Base-by-base conservation (phyloP, 2,888 invertebrate species). In the Chrysolina americana region DNA sequence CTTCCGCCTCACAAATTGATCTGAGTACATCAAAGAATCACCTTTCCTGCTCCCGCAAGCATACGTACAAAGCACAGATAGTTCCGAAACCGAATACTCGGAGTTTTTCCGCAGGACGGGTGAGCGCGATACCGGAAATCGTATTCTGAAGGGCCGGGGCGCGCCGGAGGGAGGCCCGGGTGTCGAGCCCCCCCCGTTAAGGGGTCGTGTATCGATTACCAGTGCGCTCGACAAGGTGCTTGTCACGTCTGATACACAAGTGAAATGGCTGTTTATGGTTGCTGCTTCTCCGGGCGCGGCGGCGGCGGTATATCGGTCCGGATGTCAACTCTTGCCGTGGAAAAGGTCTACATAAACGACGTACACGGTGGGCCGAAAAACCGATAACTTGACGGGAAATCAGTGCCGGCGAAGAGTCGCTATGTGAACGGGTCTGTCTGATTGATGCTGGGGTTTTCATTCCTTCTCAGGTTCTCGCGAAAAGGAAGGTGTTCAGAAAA, bases 261-360 rank as follows among this genome's bases (percentile, higher is more conserved):
- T 85, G 86, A 87, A 87, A 87, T 87, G 85, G 86, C 87, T 87
- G 87, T 87, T 87, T 87, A 87, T 87, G 85, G 86, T 85, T 85
- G 83, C 82, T 82, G 79, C 59, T 59, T 59, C 59, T 59, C 36
- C 59, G 59, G 59, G 59, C 28, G 59, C 28, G 36, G 19, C 65
- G 65, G 72, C 65, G 65, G 59, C 59, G 65, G 65, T 68, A 66
- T 66, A 72, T 68, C 76, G 74, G 76, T 71, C 71, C 76, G 74
- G 74, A 74, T 76, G 72, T 74, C 76, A 76, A 71, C 74, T 59
- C 59, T 59, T 59, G 36, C 59, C 59, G n/a, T 59, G 59, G 36
- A 59, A 59, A 59, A 59, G 59, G 59, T 59, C 59, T 59, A 59
- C 59, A n/a, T 36, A 28, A 59, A 59, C 17, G 59, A 36, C 13